These are phyloP conservation scores for Tenthredo distinguenda DNA, from an alignment of 2,888 invertebrate genomes.

Conservation along the genomic window DNA sequence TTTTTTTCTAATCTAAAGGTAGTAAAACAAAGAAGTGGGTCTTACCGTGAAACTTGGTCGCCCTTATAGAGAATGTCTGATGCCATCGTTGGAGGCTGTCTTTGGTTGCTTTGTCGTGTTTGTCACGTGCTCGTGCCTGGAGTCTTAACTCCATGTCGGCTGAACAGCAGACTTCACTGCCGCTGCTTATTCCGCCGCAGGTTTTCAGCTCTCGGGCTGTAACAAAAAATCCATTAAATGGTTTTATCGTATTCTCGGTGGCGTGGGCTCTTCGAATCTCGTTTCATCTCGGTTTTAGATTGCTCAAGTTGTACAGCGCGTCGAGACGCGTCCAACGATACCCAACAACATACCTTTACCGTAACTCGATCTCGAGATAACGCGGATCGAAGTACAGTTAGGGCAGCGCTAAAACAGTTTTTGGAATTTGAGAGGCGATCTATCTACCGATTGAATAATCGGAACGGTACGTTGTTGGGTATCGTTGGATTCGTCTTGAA, in stretches of 20 bases:
- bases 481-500: slow-evolving; percentile 9
- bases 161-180: slow-evolving; percentile 83
- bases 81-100: slow-evolving; percentile 88
- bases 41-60: slow-evolving; percentile 93
- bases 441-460: not conserved
- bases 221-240: slow-evolving; percentile 55
- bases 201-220: slow-evolving; percentile 74
- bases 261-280: not conserved
- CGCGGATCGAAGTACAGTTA: not conserved
- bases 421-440: not conserved
- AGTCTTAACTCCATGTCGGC: slow-evolving; percentile 85
- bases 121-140: slow-evolving; percentile 85
- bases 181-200: slow-evolving; percentile 75
- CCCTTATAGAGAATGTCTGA: slow-evolving; percentile 87
- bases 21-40: not conserved
- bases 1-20: not conserved
- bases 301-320: slow-evolving; percentile 5
- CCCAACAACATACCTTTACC: not conserved
- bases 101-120: slow-evolving; percentile 87
- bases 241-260: too few species aligned
- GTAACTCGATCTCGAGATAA: not conserved
- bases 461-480: slow-evolving; percentile 16
- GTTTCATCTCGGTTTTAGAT: not conserved
- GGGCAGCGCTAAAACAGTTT: not conserved
- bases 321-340: slow-evolving; percentile 30